phyloP scores from a whole-genome alignment of 2,797 vertebrate genomes.

The Galago senegalensis region DNA sequence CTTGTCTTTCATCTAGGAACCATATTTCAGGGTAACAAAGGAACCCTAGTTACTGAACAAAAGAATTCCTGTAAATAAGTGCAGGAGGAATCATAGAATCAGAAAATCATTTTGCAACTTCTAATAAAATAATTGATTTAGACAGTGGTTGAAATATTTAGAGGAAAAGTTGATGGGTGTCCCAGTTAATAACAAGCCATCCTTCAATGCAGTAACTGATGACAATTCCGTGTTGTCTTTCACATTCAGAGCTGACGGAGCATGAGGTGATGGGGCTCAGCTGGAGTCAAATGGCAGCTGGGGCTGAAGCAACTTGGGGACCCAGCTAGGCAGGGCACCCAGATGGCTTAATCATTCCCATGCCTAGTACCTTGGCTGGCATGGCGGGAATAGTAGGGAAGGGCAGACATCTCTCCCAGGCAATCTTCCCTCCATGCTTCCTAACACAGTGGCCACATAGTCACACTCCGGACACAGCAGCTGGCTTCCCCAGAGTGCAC shows the following conservation, averaged over 20 bases:
- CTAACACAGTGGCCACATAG: background rate
- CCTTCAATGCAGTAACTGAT: background rate
- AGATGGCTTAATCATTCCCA: background rate
- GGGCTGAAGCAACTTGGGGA: too few species aligned
- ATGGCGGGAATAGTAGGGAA: too few species aligned
- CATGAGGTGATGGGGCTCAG: background rate
- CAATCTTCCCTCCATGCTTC: background rate
- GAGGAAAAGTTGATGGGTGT: background rate
- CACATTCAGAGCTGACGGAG: fast-evolving
- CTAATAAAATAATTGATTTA: background rate
- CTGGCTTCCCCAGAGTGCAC: background rate
- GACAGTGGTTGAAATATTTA: background rate
- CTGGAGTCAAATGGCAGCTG: background rate
- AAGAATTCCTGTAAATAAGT: background rate
- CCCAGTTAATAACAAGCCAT: background rate
- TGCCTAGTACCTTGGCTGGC: background rate
- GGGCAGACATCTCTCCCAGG: background rate
- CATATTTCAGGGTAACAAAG: background rate
- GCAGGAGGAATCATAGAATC: background rate
- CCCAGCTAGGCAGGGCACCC: background rate
- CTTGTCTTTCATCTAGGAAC: background rate
- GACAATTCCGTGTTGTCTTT: too few species aligned
- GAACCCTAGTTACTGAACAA: background rate
- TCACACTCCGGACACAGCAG: background rate
- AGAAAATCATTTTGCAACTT: background rate